Conservation (phyloP, 2,113 vertebrate genomes). For the Corydoras maculifer region DNA sequence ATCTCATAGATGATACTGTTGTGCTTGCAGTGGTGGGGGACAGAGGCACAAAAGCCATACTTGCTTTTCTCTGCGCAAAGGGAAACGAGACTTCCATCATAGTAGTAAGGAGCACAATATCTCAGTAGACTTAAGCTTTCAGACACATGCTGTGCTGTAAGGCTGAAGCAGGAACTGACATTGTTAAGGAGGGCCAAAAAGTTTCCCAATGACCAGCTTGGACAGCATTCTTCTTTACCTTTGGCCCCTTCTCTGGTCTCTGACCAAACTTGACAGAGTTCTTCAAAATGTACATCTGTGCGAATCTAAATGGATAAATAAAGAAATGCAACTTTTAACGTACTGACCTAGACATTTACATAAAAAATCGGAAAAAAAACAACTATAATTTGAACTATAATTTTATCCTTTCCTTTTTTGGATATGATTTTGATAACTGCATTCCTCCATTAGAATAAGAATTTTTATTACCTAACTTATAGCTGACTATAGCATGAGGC, state of each 20-base stretch:
- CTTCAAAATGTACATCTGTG: constrained; percentile 78
- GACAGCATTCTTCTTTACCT: constrained; percentile 76
- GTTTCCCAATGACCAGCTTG: constrained; percentile 96
- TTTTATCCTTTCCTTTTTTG: too few relatives aligned
- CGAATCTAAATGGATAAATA: constrained; percentile 72
- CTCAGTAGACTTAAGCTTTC: constrained; percentile 81
- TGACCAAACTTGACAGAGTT: constrained; percentile 73
- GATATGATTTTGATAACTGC: too few relatives aligned
- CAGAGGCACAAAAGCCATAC: constrained; percentile 71
- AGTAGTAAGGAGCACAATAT: constrained; percentile 84
- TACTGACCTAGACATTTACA: too few relatives aligned
- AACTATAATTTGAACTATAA: too few relatives aligned
- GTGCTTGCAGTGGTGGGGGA: constrained; percentile 82
- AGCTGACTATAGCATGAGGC: too few relatives aligned
- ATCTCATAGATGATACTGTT: constrained; percentile 82
- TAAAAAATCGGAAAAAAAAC: too few relatives aligned
- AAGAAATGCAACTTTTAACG: too few relatives aligned
- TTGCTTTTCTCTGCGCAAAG: constrained; percentile 71
- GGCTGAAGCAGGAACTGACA: constrained; percentile 81
- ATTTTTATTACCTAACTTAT: too few relatives aligned
- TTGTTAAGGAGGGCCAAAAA: constrained; percentile 88
- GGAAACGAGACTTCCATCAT: constrained; percentile 74
- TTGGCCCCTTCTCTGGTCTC: constrained; percentile 44
- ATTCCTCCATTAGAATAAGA: too few relatives aligned
- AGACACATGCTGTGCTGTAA: constrained; percentile 79